These are phyloP conservation scores for Caenorhabditis briggsae DNA, from an alignment of 1,140 invertebrate species.

Conservation along the genomic window DNA sequence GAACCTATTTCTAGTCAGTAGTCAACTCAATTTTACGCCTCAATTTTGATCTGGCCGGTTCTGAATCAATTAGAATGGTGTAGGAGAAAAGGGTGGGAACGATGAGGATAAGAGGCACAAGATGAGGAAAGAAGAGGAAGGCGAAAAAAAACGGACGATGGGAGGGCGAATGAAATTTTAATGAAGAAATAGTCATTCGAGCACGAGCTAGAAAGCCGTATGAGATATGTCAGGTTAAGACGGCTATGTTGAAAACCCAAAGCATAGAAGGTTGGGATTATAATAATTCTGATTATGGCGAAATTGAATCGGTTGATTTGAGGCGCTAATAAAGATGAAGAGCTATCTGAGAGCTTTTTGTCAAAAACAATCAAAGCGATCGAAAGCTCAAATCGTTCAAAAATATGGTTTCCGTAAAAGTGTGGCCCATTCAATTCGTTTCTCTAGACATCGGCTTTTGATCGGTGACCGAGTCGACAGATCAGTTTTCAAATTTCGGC, in stretches of 20 bases:
- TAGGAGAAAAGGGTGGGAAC: neutral
- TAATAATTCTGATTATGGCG: too few species aligned
- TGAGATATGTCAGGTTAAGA: neutral
- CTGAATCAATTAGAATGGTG: slow-evolving; percentile 31
- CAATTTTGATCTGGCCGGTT: slow-evolving; percentile 18
- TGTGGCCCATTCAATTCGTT: neutral
- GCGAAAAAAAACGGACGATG: neutral
- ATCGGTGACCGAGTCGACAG: neutral
- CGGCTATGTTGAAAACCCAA: neutral
- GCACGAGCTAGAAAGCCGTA: neutral
- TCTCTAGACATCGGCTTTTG: neutral
- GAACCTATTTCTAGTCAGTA: slow-evolving; percentile 2
- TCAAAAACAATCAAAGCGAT: too few species aligned
- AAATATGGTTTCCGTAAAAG: too few species aligned
- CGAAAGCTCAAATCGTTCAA: too few species aligned
- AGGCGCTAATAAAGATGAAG: too few species aligned
- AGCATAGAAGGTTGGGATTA: neutral
- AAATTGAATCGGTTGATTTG: too few species aligned
- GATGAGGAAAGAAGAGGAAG: neutral
- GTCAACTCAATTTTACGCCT: slow-evolving; percentile 27
- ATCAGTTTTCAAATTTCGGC: neutral
- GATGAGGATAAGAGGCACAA: neutral
- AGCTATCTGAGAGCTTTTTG: too few species aligned
- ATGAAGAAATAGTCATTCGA: slow-evolving; percentile 27
- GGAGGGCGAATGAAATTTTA: slow-evolving; percentile 31